phyloP scores from a whole-genome alignment of 2,888 invertebrate species.

The Metalampra italica region DNA sequence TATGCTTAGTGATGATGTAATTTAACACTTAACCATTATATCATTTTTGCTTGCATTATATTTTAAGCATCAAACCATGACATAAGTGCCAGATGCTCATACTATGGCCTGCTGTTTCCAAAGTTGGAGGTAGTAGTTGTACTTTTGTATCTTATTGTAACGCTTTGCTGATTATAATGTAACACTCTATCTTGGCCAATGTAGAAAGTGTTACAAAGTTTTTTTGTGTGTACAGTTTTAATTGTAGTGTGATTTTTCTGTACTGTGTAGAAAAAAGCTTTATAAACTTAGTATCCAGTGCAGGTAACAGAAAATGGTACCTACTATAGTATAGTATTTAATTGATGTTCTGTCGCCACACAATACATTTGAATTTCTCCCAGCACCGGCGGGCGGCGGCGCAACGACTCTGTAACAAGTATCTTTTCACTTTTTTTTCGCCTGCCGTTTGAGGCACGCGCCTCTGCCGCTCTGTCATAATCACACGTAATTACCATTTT shows the following conservation, averaged over 20 bases:
- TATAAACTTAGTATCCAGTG: not conserved
- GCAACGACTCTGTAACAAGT: constrained; percentile 45
- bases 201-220: constrained; percentile 51
- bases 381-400: constrained; percentile 33
- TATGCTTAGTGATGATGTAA: constrained; percentile 18
- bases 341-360: constrained; percentile 37
- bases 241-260: constrained; percentile 14
- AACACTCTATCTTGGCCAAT: constrained; percentile 43
- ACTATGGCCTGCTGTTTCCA: constrained; percentile 3
- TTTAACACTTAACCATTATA: constrained; percentile 28
- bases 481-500: constrained; percentile 44
- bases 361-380: constrained; percentile 57
- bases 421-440: constrained; percentile 76
- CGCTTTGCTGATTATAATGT: constrained; percentile 57
- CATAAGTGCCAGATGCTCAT: constrained; percentile 37
- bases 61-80: constrained; percentile 42
- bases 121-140: constrained; percentile 21
- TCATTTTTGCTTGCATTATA: constrained; percentile 23
- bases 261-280: not conserved
- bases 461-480: constrained; percentile 45
- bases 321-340: constrained; percentile 33
- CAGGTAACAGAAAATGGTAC: not conserved
- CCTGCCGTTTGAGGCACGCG: constrained; percentile 58
- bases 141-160: constrained; percentile 33
- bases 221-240: constrained; percentile 24